A percentile compares a stretch with the other conserved stretches of the same genome.
Conservation (phyloP, 2,888 invertebrate genomes). For the Pachymerium ferrugineum region DNA sequence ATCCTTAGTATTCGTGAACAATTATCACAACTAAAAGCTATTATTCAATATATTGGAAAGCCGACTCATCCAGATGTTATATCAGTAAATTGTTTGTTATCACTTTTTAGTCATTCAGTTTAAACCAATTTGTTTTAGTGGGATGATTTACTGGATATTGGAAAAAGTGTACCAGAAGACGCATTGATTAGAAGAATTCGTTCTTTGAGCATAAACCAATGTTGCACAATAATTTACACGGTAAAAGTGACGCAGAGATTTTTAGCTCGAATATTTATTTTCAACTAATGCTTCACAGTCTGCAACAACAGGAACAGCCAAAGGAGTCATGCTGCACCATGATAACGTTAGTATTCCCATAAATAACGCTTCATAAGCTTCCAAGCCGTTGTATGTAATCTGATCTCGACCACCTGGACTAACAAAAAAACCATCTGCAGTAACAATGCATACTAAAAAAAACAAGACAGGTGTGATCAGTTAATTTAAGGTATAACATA, state of each 20-base stretch:
- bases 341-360: no score
- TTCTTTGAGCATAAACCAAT: slow-evolving; percentile 69
- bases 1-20: slow-evolving; percentile 40
- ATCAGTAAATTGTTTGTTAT: slow-evolving; percentile 29
- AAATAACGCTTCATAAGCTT: no score
- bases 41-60: slow-evolving; percentile 45
- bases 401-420: no score
- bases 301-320: slow-evolving; percentile 81
- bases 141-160: slow-evolving; percentile 69
- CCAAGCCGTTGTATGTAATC: no score
- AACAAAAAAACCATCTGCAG: no score
- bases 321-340: slow-evolving; percentile 88
- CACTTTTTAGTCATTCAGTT: background rate
- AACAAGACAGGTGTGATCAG: no score
- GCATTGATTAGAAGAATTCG: slow-evolving; percentile 62
- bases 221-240: slow-evolving; percentile 79
- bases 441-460: no score
- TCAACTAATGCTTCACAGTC: slow-evolving; percentile 56
- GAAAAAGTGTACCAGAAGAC: slow-evolving; percentile 63
- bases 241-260: slow-evolving; percentile 47
- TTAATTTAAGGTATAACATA: no score
- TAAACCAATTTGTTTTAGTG: slow-evolving; percentile 56
- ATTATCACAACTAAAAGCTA: slow-evolving; percentile 43
- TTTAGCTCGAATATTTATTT: background rate
- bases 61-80: slow-evolving; percentile 32